phyloP scores from a whole-genome alignment of 2,888 invertebrate species.

The Epinotia brunnichana region DNA sequence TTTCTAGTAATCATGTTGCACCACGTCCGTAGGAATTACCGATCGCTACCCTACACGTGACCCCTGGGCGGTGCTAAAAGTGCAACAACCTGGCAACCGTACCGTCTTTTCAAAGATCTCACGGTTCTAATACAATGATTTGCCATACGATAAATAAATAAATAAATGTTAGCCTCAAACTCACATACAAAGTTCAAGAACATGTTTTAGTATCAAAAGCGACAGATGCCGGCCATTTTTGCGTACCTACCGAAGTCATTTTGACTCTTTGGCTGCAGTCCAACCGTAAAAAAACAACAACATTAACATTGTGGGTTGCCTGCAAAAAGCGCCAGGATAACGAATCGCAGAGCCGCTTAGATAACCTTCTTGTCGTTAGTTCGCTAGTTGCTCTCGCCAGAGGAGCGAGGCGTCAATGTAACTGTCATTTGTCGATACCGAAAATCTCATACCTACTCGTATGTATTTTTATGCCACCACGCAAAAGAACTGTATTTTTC shows the following conservation, averaged over 20 bases:
- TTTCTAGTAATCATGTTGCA: conserved; percentile 2
- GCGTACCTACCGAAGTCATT: conserved; percentile 12
- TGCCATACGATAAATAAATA: too few species aligned
- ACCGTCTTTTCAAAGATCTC: too few species aligned
- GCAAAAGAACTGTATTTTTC: conserved; percentile 6
- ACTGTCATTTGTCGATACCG: conserved; percentile 29
- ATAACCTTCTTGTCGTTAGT: conserved; percentile 26
- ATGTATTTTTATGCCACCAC: conserved; percentile 23
- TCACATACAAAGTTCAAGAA: neutral
- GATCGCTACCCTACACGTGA: too few species aligned
- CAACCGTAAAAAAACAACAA: conserved; percentile 27
- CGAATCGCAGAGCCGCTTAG: conserved; percentile 22
- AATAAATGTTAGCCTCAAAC: neutral
- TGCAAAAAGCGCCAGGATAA: conserved; percentile 34
- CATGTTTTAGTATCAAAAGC: conserved; percentile 17
- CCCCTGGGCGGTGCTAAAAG: too few species aligned
- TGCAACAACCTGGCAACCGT: too few species aligned
- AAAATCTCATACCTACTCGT: conserved; percentile 20
- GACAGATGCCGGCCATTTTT: conserved; percentile 25
- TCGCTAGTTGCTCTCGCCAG: conserved; percentile 13
- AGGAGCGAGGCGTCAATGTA: conserved; percentile 27
- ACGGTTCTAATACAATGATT: too few species aligned
- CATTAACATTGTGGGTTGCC: conserved; percentile 26
- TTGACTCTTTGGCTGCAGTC: conserved; percentile 31
- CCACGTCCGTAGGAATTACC: too few species aligned